phyloP scores from a whole-genome alignment of 2,888 invertebrate species.

The Drosophila vallismaia region DNA sequence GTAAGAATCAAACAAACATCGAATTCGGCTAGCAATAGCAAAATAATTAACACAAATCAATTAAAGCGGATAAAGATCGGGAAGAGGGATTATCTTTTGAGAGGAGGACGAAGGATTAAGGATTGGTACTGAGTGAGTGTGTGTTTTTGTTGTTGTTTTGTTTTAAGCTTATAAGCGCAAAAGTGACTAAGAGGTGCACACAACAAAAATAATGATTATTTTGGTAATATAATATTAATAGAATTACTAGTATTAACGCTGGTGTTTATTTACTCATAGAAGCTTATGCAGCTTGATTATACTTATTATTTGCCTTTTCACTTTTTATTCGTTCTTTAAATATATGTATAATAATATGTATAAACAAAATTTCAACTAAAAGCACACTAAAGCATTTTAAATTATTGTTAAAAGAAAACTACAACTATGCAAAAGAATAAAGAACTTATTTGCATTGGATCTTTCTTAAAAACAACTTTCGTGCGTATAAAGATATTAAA shows the following conservation, averaged over 20 bases:
- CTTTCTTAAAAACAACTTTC: conserved; percentile 1
- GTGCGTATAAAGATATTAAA: conserved; percentile 18
- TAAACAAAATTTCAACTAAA: conserved; percentile 68
- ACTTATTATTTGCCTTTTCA: conserved; percentile 71
- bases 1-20: conserved; percentile 38
- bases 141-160: conserved; percentile 18
- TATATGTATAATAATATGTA: conserved; percentile 25
- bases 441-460: conserved; percentile 10
- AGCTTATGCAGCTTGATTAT: conserved; percentile 49
- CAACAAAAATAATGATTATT: conserved; percentile 50
- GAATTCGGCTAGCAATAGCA: conserved; percentile 55
- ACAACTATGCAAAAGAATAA: conserved; percentile 36
- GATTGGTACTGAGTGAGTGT: conserved; percentile 3
- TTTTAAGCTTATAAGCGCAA: conserved; percentile 60
- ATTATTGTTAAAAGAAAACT: conserved; percentile 41
- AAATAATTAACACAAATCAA: conserved; percentile 42
- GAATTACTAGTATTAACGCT: conserved; percentile 48
- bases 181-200: conserved; percentile 67
- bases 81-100: conserved; percentile 7
- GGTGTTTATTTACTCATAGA: conserved; percentile 41
- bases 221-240: conserved; percentile 40
- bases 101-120: neutral
- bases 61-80: conserved; percentile 15
- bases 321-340: conserved; percentile 42
- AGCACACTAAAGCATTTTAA: conserved; percentile 62